Percentiles rank a stretch among this genome's conserved stretches.
Evolutionary conservation across 2,113 vertebrate genomes (phyloP).

Genomic region (Protobothrops flavoviridis): DNA sequence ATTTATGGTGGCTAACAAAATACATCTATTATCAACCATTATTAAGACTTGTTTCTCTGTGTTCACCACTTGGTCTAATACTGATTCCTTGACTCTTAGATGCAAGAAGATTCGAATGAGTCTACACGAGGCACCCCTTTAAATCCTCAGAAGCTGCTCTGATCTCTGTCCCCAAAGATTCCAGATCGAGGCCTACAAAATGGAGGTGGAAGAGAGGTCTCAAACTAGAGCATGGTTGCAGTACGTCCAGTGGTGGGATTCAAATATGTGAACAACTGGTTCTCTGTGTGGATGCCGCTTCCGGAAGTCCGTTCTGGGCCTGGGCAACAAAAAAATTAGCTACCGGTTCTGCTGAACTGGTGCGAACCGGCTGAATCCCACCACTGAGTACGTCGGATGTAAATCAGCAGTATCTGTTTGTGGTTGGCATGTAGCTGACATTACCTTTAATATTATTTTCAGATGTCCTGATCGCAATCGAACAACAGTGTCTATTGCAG

Average conservation of each 20-base stretch:
- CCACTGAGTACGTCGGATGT: constrained; percentile 59
- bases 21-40: neutral
- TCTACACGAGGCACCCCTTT: neutral
- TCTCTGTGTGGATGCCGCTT: no score
- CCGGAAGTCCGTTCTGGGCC: no score
- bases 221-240: constrained; percentile 57
- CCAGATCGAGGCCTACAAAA: constrained; percentile 1
- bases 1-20: neutral
- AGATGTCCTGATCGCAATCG: constrained; percentile 60
- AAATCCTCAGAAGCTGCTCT: neutral
- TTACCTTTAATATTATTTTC: constrained; percentile 65
- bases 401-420: constrained; percentile 59
- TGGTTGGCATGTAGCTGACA: constrained; percentile 58
- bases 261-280: no score
- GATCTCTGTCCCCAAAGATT: neutral
- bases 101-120: neutral
- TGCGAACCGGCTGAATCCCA: no score
- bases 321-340: no score
- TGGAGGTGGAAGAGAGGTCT: constrained; percentile 38
- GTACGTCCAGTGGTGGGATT: constrained; percentile 30
- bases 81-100: neutral
- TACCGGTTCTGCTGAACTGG: no score
- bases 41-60: neutral
- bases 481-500: constrained; percentile 62
- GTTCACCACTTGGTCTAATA: neutral